Evolutionary conservation across 2,797 vertebrate genomes (phyloP).

Genomic region (Enteromius viviparus): DNA sequence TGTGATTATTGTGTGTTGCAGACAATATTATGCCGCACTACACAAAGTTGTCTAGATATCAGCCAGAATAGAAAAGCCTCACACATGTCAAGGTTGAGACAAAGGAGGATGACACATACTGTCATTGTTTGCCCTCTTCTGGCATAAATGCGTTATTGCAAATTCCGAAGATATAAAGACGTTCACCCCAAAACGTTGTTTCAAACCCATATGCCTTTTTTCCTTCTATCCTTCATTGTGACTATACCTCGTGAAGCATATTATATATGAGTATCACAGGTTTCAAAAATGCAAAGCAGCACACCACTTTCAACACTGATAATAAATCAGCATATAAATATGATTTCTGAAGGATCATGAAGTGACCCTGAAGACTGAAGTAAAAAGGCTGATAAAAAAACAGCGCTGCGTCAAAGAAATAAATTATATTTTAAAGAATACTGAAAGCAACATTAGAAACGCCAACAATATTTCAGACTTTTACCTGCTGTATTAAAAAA

Average conservation of each 20-base stretch:
- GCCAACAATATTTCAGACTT: not conserved
- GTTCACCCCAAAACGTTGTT: not conserved
- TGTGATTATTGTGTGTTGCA: not conserved
- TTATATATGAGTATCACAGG: not conserved
- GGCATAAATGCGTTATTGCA: not conserved
- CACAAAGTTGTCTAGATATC: not conserved
- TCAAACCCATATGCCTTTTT: not conserved
- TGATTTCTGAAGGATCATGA: not conserved
- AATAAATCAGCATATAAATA: not conserved
- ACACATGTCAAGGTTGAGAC: not conserved
- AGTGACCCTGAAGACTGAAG: not conserved
- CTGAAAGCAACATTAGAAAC: not conserved
- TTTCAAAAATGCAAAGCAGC: not conserved
- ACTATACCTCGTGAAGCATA: too few relatives aligned
- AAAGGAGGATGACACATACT: not conserved
- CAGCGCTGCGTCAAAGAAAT: not conserved
- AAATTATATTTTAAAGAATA: not conserved
- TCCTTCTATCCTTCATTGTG: not conserved
- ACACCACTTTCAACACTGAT: not conserved
- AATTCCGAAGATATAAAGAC: too few relatives aligned
- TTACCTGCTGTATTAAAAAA: not conserved
- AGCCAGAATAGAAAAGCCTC: not conserved
- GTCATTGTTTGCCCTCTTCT: not conserved
- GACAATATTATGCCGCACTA: not conserved
- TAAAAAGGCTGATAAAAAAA: not conserved